These are phyloP conservation scores for Drosophila robusta DNA, from an alignment of 2,888 invertebrate genomes.

Conservation along the genomic window DNA sequence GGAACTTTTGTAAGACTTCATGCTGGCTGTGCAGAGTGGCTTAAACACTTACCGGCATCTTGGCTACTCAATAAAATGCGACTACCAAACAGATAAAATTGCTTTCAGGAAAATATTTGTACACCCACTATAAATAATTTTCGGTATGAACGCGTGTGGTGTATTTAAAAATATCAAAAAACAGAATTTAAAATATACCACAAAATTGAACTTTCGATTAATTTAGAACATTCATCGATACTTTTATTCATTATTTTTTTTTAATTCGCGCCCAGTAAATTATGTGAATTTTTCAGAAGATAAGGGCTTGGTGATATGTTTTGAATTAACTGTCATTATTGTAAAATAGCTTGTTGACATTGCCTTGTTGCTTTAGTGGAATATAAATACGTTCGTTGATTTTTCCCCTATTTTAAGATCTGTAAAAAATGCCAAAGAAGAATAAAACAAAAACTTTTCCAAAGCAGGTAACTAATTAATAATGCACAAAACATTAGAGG, in stretches of 20 bases:
- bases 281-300: background rate
- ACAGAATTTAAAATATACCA: constrained; percentile 3
- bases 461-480: constrained; percentile 19
- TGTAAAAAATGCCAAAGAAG: constrained; percentile 34
- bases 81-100: background rate
- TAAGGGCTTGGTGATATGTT: background rate
- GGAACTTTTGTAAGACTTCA: background rate
- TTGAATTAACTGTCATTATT: background rate
- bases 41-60: constrained; percentile 58
- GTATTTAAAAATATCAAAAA: constrained; percentile 3
- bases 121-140: constrained; percentile 10
- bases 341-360: background rate
- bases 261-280: background rate
- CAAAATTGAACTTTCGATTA: background rate
- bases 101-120: constrained; percentile 14
- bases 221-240: background rate
- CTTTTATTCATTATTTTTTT: background rate
- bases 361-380: background rate
- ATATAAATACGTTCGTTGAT: background rate
- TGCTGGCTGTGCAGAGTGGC: background rate
- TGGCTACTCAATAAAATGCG: background rate
- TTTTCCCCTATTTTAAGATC: background rate
- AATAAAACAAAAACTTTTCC: constrained; percentile 26
- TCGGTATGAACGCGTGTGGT: constrained; percentile 6
- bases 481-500: background rate